A percentile compares a stretch with the other conserved stretches of the same genome.
Conservation (phyloP, 2,113 vertebrate species). For the Falco punctatus region DNA sequence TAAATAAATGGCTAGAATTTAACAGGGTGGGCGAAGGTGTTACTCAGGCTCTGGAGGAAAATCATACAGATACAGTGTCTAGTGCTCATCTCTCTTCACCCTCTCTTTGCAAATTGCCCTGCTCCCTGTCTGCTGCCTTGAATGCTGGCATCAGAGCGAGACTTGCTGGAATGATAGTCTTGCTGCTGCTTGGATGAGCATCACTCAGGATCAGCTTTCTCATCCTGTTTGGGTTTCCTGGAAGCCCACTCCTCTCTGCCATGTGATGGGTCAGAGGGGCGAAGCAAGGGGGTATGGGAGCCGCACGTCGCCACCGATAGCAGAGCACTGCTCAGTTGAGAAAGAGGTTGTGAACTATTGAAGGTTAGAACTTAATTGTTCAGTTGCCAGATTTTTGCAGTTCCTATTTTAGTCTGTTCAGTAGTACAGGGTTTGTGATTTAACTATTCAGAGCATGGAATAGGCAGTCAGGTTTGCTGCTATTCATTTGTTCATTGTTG, state of each 20-base stretch:
- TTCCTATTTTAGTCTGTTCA: background rate
- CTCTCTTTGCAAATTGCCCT: background rate
- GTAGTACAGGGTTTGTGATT: background rate
- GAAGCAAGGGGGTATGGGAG: background rate
- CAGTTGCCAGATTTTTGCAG: background rate
- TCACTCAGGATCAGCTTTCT: background rate
- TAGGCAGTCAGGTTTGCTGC: background rate
- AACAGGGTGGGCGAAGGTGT: background rate
- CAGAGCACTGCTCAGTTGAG: background rate
- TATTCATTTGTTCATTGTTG: background rate
- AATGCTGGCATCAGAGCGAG: background rate
- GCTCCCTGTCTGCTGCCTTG: background rate
- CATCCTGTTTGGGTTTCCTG: background rate
- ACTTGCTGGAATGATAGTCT: background rate
- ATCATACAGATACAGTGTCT: background rate
- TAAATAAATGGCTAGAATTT: background rate
- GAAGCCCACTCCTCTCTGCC: fast-evolving
- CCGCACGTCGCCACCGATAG: fast-evolving
- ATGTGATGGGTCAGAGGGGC: fast-evolving
- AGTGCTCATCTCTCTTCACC: background rate
- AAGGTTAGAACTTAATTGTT: background rate
- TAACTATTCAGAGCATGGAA: background rate
- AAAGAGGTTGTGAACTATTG: background rate
- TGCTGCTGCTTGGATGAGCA: background rate
- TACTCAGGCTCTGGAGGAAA: background rate